Percentiles rank a stretch among this genome's conserved stretches.
phyloP scores from a whole-genome alignment of 2,888 invertebrate species.

The Globia sparganii region DNA sequence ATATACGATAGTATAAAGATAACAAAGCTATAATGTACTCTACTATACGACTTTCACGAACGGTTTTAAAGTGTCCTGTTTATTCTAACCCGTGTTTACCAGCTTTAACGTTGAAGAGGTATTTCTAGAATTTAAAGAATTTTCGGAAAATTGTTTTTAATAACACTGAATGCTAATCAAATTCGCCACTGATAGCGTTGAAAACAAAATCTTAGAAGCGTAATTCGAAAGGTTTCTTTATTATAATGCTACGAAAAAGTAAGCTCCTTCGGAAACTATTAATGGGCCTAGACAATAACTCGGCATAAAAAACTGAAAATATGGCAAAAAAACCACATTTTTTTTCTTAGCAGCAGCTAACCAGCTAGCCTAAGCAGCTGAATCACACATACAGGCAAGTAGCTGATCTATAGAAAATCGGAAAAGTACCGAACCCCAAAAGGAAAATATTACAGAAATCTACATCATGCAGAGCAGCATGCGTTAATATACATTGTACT shows the following conservation, averaged over 20 bases:
- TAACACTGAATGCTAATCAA: not conserved
- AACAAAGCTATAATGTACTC: constrained; percentile 64
- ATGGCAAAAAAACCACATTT: not conserved
- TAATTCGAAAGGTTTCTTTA: not conserved
- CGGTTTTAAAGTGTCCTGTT: constrained; percentile 68
- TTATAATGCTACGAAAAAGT: not conserved
- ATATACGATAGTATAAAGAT: constrained; percentile 64
- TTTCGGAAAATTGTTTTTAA: not conserved
- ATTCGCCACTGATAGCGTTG: not conserved
- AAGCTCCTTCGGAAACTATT: not conserved
- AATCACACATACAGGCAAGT: not conserved
- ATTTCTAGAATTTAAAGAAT: not conserved
- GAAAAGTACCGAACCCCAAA: not conserved
- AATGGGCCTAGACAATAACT: not conserved
- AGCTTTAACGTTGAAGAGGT: not conserved
- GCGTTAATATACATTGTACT: not conserved
- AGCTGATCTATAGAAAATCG: not conserved
- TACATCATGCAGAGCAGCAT: not conserved
- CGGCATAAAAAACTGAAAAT: not conserved
- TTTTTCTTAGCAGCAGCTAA: too few species aligned
- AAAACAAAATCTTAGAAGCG: not conserved
- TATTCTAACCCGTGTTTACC: constrained; percentile 54
- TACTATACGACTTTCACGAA: constrained; percentile 66
- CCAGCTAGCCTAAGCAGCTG: too few species aligned
- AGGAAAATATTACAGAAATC: constrained; percentile 5